Conservation (phyloP, 2,888 invertebrate species). For the Acanthosepion esculentum region DNA sequence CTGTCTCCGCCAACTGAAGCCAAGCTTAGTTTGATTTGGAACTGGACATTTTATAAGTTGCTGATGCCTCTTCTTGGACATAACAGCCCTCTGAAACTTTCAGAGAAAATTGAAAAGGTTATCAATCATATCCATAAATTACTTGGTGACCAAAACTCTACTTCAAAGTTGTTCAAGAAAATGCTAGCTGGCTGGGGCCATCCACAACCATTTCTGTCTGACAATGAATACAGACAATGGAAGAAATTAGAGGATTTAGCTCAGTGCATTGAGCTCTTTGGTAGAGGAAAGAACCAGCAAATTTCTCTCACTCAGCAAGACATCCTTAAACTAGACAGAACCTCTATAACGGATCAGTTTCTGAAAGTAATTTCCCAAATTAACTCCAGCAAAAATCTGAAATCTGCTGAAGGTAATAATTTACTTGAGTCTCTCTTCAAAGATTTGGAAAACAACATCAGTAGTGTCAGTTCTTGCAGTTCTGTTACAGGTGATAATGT, state of each 20-base stretch:
- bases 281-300: neutral
- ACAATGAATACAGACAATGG: constrained; percentile 20
- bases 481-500: neutral
- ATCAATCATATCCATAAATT: constrained; percentile 42
- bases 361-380: constrained; percentile 8
- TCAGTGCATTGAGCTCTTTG: neutral
- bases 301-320: neutral
- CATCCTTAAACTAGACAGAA: constrained; percentile 38
- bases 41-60: constrained; percentile 37
- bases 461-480: neutral
- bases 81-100: constrained; percentile 38
- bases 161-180: constrained; percentile 42
- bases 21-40: constrained; percentile 35
- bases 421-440: constrained; percentile 34
- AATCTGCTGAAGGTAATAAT: neutral
- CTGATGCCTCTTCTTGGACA: constrained; percentile 15
- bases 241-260: constrained; percentile 33
- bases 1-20: constrained; percentile 15
- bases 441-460: constrained; percentile 39
- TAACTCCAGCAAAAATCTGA: neutral
- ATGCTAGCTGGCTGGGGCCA: constrained; percentile 38
- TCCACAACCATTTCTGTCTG: neutral
- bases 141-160: constrained; percentile 36
- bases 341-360: constrained; percentile 41
- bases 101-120: constrained; percentile 42